Base-by-base conservation (phyloP, 2,797 vertebrate species). In the Sciurus vulgaris region DNA sequence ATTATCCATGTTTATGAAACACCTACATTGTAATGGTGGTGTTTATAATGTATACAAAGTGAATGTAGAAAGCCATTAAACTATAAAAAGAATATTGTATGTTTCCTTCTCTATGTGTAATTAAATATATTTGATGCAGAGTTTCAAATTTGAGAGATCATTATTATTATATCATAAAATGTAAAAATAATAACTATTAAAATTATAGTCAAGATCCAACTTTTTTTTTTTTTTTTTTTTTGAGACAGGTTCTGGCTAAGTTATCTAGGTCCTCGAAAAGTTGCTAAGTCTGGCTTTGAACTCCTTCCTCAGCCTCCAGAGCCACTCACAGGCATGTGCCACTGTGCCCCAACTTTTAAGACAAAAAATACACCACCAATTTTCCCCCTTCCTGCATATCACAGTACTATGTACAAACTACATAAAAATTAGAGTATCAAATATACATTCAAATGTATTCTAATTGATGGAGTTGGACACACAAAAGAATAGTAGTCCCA, bases 91-190 rank as follows among this genome's bases (percentile, higher is more conserved):
- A 81, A 67, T 2, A 51, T 70, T 61, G 15, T 88, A 30, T 76
- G 26, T 78, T 96, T 86, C 79, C 41, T 84, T 30, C 12, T 90
- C 2, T 81, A 61, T 20, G 89, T 18, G 61, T 73, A 78, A 49
- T 47, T 61, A 93, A 93, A 61, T 61, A 54, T 49, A 49, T 85
- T 73, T 93, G 65, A 88, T 89, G 33, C 22, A 92, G 17, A 89
- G 35, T 24, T 77, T 89, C 9, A 69, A 51, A 72, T 95, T 96
- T 91, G 41, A 89, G 78, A 95, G 33, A 88, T 47, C 9, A 65
- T 86, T 22, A 73, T 38, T 72, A 49, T 79, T 18, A 15, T 5
- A 11, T 96, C 9, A 2, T 77, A 47, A 81, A 77, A 84, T 91
- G 47, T 33, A 72, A 76, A 88, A 67, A 59, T 59, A 77, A 17